phyloP scores from a whole-genome alignment of 2,888 invertebrate genomes.

The Punctoribates punctum region DNA sequence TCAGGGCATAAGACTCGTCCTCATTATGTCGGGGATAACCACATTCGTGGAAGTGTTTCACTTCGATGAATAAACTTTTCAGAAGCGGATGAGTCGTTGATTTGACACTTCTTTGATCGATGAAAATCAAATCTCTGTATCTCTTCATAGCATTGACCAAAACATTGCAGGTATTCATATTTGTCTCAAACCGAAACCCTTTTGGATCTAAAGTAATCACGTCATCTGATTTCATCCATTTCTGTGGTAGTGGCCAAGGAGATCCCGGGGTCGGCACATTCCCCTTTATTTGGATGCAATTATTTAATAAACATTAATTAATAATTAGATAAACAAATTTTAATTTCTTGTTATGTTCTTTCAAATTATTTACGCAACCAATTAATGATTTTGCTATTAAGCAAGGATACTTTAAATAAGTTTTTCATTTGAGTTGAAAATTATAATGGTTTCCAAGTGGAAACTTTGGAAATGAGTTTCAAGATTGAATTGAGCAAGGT shows the following conservation, averaged over 20 bases:
- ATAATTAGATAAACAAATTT: too few species aligned
- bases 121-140: slow-evolving; percentile 47
- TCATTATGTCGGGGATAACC: slow-evolving; percentile 48
- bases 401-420: too few species aligned
- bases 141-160: slow-evolving; percentile 51
- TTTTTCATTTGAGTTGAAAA: too few species aligned
- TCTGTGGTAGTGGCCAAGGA: slow-evolving; percentile 52
- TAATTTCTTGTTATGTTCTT: too few species aligned
- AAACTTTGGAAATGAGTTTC: too few species aligned
- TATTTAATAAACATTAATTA: too few species aligned
- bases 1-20: slow-evolving; percentile 53
- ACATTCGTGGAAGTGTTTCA: slow-evolving; percentile 44
- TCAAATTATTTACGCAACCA: too few species aligned
- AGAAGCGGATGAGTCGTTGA: slow-evolving; percentile 58
- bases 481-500: too few species aligned
- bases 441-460: too few species aligned
- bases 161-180: slow-evolving; percentile 50
- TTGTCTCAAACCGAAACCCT: slow-evolving; percentile 37
- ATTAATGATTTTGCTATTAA: too few species aligned
- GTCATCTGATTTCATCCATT: slow-evolving; percentile 45
- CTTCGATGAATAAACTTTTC: slow-evolving; percentile 40
- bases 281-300: too few species aligned
- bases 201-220: slow-evolving; percentile 44
- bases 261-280: slow-evolving; percentile 50
- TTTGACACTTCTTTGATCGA: slow-evolving; percentile 60